These are phyloP conservation scores for Limnodromus scolopaceus DNA, from an alignment of 2,797 vertebrate genomes.

Conservation along the genomic window DNA sequence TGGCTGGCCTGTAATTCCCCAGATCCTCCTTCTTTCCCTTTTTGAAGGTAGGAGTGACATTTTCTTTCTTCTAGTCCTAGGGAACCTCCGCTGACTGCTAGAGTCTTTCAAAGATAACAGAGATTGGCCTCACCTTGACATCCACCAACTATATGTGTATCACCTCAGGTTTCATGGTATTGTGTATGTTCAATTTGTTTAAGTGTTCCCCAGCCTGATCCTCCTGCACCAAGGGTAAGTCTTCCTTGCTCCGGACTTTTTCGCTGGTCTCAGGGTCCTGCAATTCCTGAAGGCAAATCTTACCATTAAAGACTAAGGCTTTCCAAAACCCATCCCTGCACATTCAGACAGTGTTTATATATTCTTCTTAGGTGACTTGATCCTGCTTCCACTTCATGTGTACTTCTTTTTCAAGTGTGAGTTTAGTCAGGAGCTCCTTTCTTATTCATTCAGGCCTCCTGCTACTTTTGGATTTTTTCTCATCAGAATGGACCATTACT, in stretches of 20 bases:
- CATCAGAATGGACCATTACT: background rate
- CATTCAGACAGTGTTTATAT: background rate
- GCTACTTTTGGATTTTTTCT: background rate
- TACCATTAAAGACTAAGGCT: background rate
- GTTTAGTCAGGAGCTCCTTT: background rate
- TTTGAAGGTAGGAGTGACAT: background rate
- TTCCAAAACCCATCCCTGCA: background rate
- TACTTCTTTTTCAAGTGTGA: background rate
- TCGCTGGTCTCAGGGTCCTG: background rate
- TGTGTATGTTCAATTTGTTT: background rate
- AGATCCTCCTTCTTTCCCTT: background rate
- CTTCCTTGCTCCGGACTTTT: background rate
- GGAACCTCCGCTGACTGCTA: background rate
- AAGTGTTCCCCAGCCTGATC: background rate
- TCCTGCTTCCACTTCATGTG: background rate
- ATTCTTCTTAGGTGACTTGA: background rate
- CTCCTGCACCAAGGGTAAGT: background rate
- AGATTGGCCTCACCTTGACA: background rate
- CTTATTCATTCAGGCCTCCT: background rate
- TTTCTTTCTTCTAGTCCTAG: background rate
- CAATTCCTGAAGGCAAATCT: background rate
- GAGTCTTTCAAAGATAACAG: background rate
- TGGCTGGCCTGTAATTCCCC: background rate
- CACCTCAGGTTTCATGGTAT: background rate
- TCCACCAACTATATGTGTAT: background rate